Evolutionary conservation across 2,113 vertebrate species (phyloP), one percentile per base, ranked within the genome.

Genomic region (Nibea coibor): DNA sequence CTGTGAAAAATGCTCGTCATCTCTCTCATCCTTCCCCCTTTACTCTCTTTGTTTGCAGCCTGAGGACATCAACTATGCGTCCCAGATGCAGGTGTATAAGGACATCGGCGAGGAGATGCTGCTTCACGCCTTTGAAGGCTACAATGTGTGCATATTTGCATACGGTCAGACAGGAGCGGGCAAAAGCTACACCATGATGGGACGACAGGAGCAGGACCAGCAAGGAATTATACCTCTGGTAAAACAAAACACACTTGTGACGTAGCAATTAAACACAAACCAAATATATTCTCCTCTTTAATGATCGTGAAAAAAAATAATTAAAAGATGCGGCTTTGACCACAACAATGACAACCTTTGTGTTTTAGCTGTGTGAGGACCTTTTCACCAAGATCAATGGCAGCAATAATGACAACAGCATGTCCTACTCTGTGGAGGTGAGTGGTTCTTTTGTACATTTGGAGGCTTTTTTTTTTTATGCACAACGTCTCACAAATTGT

Each of bases 161-260:
- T 99, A 99, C 0, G 98, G 98, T 8, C 98, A 99, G 94, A 99
- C 97, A 0, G 98, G 98, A 14, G 95, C 98, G 0, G 98, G 98
- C 42, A 99, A 99, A 87, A 99, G 97, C 78, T 99, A 99, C 91
- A 99, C 97, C 79, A 99, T 99, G 98, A 99, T 99, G 98, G 98
- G 98, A 47, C 96, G 95, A 67, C 98, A 98, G 90, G 98, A 99
- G 81, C 94, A 97, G 61, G 97, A 96, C 87, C 97, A 99, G 90
- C 94, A 98, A 86, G 98, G 98, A 88, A 99, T 99, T 75, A 99
- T 99, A 68, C 98, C 98, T 0, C 96, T 98, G 97, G 98, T 96
- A 91, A 83, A 1, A 19, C 19, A 57, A 3, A 14, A 9, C 5
- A 39, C 16, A 66, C 1, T 9, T 51, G 31, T 62, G 48, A 77